Percentiles rank a stretch among this genome's conserved stretches.
These are phyloP conservation scores for Tetranychus truncatus DNA, from an alignment of 2,888 invertebrate genomes.

Conservation along the genomic window DNA sequence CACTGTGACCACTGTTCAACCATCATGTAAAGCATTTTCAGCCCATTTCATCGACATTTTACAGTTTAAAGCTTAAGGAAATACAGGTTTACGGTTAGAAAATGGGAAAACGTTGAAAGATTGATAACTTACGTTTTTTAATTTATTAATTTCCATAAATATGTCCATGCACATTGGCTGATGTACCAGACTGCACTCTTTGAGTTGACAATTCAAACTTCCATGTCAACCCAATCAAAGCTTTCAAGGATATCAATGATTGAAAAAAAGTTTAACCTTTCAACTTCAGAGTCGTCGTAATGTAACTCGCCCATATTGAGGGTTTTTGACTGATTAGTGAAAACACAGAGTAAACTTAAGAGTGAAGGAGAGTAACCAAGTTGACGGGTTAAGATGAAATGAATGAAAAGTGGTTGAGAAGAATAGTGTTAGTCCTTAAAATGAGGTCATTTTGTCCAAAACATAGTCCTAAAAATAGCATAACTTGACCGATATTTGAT, in stretches of 20 bases:
- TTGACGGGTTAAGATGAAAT: not conserved
- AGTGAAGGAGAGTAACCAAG: not conserved
- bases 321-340: no score
- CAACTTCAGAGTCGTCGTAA: not conserved
- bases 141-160: no score
- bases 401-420: not conserved
- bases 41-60: no score
- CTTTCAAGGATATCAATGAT: not conserved
- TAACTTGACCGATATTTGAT: not conserved
- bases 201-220: not conserved
- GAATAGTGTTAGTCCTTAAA: not conserved
- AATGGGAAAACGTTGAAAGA: no score
- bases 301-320: not conserved
- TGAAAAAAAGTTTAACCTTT: constrained; percentile 6
- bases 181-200: no score
- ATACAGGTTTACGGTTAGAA: no score
- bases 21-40: no score
- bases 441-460: not conserved
- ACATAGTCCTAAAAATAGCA: not conserved
- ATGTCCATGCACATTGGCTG: no score
- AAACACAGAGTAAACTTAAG: not conserved
- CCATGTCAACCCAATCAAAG: not conserved
- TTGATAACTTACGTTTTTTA: no score
- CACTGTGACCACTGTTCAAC: no score
- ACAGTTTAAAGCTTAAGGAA: no score